Conservation (phyloP, 2,113 vertebrate species). For the Oxygymnocypris stewartii region DNA sequence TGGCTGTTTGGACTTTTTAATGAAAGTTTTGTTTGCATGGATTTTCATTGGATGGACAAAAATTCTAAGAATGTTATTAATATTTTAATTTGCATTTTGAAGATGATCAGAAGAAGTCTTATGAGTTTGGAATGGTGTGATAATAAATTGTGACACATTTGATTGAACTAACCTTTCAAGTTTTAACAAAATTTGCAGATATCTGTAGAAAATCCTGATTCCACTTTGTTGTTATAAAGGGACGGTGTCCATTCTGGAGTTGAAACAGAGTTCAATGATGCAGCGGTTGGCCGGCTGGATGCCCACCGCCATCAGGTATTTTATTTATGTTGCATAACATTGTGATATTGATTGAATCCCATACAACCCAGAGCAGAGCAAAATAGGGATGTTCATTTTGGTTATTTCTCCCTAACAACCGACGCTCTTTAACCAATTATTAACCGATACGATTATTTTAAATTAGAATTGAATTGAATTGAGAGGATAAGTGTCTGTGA, state of each 20-base stretch:
- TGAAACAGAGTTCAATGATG: constrained; percentile 91
- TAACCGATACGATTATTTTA: no score
- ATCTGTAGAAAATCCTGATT: background rate
- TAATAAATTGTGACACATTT: background rate
- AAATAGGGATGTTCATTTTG: no score
- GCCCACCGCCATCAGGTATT: constrained; percentile 87
- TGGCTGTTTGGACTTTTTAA: background rate
- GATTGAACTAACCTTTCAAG: background rate
- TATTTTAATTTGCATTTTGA: background rate
- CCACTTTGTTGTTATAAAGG: constrained; percentile 67
- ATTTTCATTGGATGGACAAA: background rate
- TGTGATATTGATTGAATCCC: background rate
- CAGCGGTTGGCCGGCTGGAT: constrained; percentile 89
- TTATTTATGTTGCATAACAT: background rate
- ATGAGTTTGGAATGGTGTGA: background rate
- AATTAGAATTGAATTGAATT: no score
- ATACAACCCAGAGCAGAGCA: background rate
- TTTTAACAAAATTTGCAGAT: background rate
- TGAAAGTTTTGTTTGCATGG: background rate
- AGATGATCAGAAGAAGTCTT: background rate
- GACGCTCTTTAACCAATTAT: no score
- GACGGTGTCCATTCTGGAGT: constrained; percentile 75
- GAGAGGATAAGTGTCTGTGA: no score
- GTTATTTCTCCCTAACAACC: no score
- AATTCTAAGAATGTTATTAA: background rate